phyloP scores from a whole-genome alignment of 2,797 vertebrate genomes.

The Poeciliopsis presidionis region DNA sequence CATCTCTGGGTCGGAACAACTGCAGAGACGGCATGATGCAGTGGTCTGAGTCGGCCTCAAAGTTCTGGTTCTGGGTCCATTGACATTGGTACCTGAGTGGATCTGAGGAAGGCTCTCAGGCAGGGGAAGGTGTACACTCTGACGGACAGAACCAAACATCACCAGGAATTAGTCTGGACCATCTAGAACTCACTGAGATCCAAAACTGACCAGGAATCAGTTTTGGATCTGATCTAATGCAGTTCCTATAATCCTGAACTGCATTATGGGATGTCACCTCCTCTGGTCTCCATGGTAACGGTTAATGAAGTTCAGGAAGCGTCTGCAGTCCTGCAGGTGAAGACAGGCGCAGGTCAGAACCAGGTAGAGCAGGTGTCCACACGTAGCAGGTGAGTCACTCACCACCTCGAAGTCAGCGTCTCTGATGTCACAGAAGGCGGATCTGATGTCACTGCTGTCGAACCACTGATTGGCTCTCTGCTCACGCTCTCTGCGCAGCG shows the following conservation, averaged over 20 bases:
- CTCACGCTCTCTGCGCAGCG: slow-evolving; percentile 48
- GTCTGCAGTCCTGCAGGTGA: slow-evolving; percentile 86
- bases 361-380: background rate
- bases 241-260: background rate
- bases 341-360: background rate
- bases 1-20: slow-evolving; percentile 87
- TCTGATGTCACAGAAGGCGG: slow-evolving; percentile 64
- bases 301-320: slow-evolving; percentile 91
- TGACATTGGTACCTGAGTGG: slow-evolving; percentile 77
- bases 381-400: slow-evolving; percentile 18
- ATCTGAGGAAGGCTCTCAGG: slow-evolving; percentile 82
- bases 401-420: slow-evolving; percentile 69
- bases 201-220: background rate
- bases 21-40: slow-evolving; percentile 44
- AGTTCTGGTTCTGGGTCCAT: background rate
- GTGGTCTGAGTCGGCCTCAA: no score
- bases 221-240: no score
- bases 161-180: background rate
- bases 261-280: slow-evolving; percentile 74
- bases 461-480: slow-evolving; percentile 64
- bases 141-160: slow-evolving; percentile 12
- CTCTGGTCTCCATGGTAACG: slow-evolving; percentile 77
- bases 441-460: slow-evolving; percentile 42
- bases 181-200: background rate
- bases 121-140: slow-evolving; percentile 92